A percentile compares a stretch with the other conserved stretches of the same genome.
phyloP scores from a whole-genome alignment of 2,797 vertebrate genomes.

The Aulostomus chinensis region DNA sequence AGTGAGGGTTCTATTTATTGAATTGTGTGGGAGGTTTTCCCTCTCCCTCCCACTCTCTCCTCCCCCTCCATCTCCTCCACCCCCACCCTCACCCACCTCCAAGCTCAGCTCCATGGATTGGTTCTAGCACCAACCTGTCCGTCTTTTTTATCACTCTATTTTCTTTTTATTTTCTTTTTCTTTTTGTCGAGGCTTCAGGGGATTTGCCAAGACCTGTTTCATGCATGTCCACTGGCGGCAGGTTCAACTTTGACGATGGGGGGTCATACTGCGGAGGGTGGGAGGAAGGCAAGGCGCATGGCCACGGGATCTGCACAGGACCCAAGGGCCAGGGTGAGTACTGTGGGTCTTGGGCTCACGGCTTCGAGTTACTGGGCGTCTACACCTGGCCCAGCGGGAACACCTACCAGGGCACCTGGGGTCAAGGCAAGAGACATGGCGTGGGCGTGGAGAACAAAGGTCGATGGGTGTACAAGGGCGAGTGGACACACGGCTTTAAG shows the following conservation, averaged over 20 bases:
- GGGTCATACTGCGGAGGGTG: constrained; percentile 99
- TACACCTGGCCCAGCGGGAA: constrained; percentile 99
- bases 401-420: constrained; percentile 99
- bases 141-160: constrained; percentile 46
- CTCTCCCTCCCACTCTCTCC: constrained; percentile 26
- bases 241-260: constrained; percentile 99
- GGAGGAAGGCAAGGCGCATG: constrained; percentile 99
- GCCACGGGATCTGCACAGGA: constrained; percentile 98
- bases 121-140: constrained; percentile 61
- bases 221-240: constrained; percentile 99
- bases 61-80: constrained; percentile 29
- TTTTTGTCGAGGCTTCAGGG: constrained; percentile 84
- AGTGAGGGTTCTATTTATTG: constrained; percentile 22
- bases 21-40: constrained; percentile 38
- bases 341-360: constrained; percentile 96
- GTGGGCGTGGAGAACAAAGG: constrained; percentile 97
- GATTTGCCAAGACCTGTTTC: constrained; percentile 96
- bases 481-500: constrained; percentile 99
- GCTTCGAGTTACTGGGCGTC: constrained; percentile 97
- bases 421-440: constrained; percentile 97
- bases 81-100: constrained; percentile 30
- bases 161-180: constrained; percentile 73
- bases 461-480: constrained; percentile 98
- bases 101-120: constrained; percentile 32
- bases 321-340: constrained; percentile 99